Conservation (phyloP, 2,888 invertebrate species). For the Ormyrus nitidulus region DNA sequence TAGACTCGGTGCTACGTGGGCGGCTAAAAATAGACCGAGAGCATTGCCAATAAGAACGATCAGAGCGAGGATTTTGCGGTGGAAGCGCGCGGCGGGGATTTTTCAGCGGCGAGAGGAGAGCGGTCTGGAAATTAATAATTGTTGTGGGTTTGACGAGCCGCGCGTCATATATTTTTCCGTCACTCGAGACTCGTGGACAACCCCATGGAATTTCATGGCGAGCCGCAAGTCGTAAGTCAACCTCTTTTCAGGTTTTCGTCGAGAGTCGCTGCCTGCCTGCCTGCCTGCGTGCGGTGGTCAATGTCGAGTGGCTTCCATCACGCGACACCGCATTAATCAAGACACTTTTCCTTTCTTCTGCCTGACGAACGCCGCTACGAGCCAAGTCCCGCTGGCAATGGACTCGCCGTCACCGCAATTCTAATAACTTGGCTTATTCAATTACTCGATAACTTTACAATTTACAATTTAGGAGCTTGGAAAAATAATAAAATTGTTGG, state of each 20-base stretch:
- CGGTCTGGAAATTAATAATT: conserved; percentile 33
- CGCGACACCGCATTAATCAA: conserved; percentile 63
- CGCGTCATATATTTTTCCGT: conserved; percentile 37
- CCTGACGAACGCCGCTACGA: not conserved
- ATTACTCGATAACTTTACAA: too few relatives aligned
- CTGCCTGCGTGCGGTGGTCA: conserved; percentile 43
- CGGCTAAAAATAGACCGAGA: too few relatives aligned
- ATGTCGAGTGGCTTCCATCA: conserved; percentile 60
- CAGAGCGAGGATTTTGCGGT: conserved; percentile 5
- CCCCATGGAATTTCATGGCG: conserved; percentile 60
- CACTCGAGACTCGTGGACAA: conserved; percentile 44
- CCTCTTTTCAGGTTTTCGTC: conserved; percentile 59
- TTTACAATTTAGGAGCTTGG: too few relatives aligned
- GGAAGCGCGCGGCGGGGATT: not conserved
- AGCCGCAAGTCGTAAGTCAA: conserved; percentile 60
- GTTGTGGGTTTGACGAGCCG: conserved; percentile 18
- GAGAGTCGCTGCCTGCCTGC: conserved; percentile 39
- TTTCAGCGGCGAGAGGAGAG: not conserved
- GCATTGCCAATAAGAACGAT: too few relatives aligned
- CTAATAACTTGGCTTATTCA: too few relatives aligned
- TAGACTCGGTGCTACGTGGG: too few relatives aligned
- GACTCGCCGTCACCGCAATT: too few relatives aligned
- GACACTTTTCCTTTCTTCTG: conserved; percentile 51
- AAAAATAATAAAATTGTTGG: too few relatives aligned
- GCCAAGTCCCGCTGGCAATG: too few relatives aligned